These are phyloP conservation scores for Erannis defoliaria DNA, from an alignment of 2,888 invertebrate genomes.

Conservation along the genomic window DNA sequence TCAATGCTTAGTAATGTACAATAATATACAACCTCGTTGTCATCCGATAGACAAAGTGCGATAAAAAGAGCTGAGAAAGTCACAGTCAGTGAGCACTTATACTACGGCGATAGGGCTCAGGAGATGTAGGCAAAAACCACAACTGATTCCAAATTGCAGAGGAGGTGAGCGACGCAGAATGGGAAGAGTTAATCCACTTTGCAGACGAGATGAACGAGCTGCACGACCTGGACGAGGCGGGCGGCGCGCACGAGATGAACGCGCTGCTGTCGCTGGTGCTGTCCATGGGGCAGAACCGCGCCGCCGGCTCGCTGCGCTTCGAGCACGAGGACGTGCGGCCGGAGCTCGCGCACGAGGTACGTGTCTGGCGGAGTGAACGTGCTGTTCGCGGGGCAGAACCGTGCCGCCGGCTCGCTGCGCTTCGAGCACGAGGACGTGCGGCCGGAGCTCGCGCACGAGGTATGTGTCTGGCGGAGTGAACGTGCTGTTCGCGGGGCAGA, in stretches of 20 bases:
- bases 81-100: neutral
- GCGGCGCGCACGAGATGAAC: conserved; percentile 81
- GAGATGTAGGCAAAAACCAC: no score
- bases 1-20: no score
- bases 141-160: conserved; percentile 1
- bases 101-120: neutral
- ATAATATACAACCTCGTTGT: no score
- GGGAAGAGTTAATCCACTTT: conserved; percentile 12
- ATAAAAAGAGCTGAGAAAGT: no score
- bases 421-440: neutral
- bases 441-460: no score
- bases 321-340: conserved; percentile 44
- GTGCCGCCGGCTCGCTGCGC: no score
- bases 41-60: no score
- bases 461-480: no score
- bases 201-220: conserved; percentile 62
- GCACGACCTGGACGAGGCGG: conserved; percentile 69
- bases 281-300: conserved; percentile 78
- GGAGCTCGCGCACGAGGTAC: neutral
- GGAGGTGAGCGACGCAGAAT: conserved; percentile 2
- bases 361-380: neutral
- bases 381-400: neutral
- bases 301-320: conserved; percentile 74
- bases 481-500: no score
- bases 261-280: conserved; percentile 79